Conservation (phyloP, 2,797 vertebrate species). For the Molossus alvarezi region DNA sequence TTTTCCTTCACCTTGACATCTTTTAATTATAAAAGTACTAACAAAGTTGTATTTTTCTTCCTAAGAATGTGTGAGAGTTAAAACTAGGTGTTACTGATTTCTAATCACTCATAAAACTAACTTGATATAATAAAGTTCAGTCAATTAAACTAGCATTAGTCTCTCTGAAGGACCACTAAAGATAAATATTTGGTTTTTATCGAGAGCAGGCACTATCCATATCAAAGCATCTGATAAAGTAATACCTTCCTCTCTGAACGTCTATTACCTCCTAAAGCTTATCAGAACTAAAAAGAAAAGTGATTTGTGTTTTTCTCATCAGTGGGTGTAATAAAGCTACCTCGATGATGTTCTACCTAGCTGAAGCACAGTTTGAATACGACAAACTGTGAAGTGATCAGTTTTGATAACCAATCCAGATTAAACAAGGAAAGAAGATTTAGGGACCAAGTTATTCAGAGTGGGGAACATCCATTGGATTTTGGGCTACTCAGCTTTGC, state of each 20-base stretch:
- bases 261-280: not conserved
- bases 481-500: not conserved
- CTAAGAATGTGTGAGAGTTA: not conserved
- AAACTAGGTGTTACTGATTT: not conserved
- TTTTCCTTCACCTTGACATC: not conserved
- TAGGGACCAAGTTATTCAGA: not conserved
- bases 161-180: not conserved
- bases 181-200: not conserved
- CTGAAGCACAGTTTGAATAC: not conserved
- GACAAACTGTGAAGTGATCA: not conserved
- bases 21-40: not conserved
- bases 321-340: not conserved
- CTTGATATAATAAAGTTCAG: not conserved
- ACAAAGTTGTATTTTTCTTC: not conserved
- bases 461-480: not conserved
- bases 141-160: not conserved
- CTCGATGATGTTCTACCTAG: not conserved
- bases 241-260: constrained; percentile 20
- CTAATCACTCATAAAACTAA: not conserved
- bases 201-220: not conserved
- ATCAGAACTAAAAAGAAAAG: constrained; percentile 11
- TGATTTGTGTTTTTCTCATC: not conserved
- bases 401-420: not conserved
- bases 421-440: not conserved
- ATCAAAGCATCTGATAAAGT: not conserved